A percentile compares a stretch with the other conserved stretches of the same genome.
phyloP scores from a whole-genome alignment of 2,113 vertebrate genomes.

The Mormyrus iriodes region DNA sequence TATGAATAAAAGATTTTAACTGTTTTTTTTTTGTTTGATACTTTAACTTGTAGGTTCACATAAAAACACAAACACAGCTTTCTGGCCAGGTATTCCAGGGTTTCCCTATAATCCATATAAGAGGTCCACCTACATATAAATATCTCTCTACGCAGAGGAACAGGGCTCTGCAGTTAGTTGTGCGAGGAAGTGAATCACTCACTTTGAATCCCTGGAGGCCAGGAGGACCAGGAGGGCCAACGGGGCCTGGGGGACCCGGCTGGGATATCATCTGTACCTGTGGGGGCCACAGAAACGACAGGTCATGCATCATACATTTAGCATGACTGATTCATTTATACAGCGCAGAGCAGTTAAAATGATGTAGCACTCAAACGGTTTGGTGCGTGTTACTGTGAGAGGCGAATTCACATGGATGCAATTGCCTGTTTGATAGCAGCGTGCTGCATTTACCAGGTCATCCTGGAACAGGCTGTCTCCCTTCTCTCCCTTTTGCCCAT shows the following conservation, averaged over 20 bases:
- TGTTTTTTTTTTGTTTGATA: neutral
- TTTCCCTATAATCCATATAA: slow-evolving; percentile 64
- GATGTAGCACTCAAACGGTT: neutral
- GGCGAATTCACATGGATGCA: neutral
- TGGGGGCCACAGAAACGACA: slow-evolving; percentile 10
- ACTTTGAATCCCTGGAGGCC: slow-evolving; percentile 59
- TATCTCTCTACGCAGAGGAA: neutral
- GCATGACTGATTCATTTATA: neutral
- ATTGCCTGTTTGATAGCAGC: neutral
- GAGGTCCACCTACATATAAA: neutral
- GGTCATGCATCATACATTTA: neutral
- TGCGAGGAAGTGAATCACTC: slow-evolving; percentile 22
- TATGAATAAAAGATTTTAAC: neutral
- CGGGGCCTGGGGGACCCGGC: slow-evolving; percentile 80
- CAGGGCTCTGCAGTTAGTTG: neutral
- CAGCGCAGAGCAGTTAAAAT: neutral
- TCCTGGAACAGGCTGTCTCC: slow-evolving; percentile 78
- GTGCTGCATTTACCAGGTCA: slow-evolving; percentile 69
- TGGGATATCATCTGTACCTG: slow-evolving; percentile 80
- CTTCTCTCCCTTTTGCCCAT: slow-evolving; percentile 80
- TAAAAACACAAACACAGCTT: slow-evolving; percentile 55
- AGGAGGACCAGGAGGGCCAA: slow-evolving; percentile 64
- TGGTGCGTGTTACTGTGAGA: neutral
- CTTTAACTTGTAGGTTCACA: neutral
- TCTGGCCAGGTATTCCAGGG: slow-evolving; percentile 81